phyloP scores from a whole-genome alignment of 2,113 vertebrate species.

The Apus apus region DNA sequence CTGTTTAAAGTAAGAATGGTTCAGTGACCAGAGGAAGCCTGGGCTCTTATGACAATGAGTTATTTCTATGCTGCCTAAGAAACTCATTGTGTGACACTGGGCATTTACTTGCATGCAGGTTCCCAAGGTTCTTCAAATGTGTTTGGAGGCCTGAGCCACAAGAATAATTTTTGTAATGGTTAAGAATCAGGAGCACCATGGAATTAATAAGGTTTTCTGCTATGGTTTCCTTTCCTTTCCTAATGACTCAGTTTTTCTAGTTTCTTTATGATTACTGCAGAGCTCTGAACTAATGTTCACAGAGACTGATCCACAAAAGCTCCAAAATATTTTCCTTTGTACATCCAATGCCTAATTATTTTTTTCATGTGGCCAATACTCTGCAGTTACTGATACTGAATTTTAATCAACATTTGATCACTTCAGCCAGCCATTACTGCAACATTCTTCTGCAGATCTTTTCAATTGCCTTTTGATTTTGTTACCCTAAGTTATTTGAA shows the following conservation, averaged over 20 bases:
- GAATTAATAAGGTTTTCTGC: not conserved
- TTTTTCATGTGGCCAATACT: not conserved
- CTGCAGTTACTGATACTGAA: not conserved
- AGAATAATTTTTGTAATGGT: not conserved
- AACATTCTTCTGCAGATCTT: not conserved
- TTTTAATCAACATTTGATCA: not conserved
- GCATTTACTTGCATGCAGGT: not conserved
- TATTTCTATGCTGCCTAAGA: not conserved
- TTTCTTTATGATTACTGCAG: not conserved
- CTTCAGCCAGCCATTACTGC: not conserved
- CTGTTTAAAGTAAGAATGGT: not conserved
- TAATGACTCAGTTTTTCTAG: not conserved
- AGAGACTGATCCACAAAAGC: not conserved
- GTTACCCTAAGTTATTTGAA: not conserved
- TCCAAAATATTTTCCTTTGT: not conserved
- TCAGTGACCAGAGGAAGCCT: not conserved
- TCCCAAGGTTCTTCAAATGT: not conserved
- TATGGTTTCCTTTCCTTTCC: not conserved
- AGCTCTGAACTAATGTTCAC: not conserved
- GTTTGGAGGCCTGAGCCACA: not conserved
- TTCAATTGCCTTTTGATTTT: not conserved
- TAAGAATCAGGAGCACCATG: not conserved
- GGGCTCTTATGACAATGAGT: fast-evolving
- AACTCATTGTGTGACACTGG: not conserved
- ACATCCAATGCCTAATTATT: not conserved